Evolutionary conservation across 2,888 invertebrate genomes (phyloP).

Genomic region (Leucophenga maculata): DNA sequence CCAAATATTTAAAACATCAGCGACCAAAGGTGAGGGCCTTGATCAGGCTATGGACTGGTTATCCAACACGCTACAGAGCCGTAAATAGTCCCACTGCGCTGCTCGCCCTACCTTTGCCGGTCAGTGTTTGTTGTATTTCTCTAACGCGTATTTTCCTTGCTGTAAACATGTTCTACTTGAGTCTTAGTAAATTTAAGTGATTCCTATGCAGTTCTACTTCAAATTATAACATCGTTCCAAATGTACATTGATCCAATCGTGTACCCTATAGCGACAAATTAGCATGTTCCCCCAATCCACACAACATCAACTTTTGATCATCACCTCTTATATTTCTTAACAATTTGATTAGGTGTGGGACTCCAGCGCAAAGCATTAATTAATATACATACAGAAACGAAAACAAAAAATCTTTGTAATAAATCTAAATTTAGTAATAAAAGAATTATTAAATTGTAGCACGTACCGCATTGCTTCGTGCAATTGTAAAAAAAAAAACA

Average conservation of each 20-base stretch:
- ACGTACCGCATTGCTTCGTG: too few relatives aligned
- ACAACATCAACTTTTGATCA: not conserved
- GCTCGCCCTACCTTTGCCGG: constrained; percentile 37
- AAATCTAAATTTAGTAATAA: constrained; percentile 59
- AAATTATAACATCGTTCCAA: constrained; percentile 13
- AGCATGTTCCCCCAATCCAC: not conserved
- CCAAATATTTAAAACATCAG: constrained; percentile 97
- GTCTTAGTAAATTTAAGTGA: constrained; percentile 17
- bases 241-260: constrained; percentile 16
- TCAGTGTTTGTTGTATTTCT: constrained; percentile 29
- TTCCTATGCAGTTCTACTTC: constrained; percentile 3
- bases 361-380: constrained; percentile 30
- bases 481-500: constrained; percentile 17
- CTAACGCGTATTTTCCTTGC: constrained; percentile 30
- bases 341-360: not conserved
- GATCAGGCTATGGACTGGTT: constrained; percentile 99
- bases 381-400: constrained; percentile 22
- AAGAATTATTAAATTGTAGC: constrained; percentile 62
- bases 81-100: constrained; percentile 78
- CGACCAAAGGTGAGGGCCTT: constrained; percentile 96
- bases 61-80: constrained; percentile 89
- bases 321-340: not conserved
- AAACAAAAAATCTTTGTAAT: constrained; percentile 58
- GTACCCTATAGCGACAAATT: not conserved
- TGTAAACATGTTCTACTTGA: constrained; percentile 17